Base-by-base conservation (phyloP, 2,113 vertebrate genomes). In the Chaenogobius annularis region DNA sequence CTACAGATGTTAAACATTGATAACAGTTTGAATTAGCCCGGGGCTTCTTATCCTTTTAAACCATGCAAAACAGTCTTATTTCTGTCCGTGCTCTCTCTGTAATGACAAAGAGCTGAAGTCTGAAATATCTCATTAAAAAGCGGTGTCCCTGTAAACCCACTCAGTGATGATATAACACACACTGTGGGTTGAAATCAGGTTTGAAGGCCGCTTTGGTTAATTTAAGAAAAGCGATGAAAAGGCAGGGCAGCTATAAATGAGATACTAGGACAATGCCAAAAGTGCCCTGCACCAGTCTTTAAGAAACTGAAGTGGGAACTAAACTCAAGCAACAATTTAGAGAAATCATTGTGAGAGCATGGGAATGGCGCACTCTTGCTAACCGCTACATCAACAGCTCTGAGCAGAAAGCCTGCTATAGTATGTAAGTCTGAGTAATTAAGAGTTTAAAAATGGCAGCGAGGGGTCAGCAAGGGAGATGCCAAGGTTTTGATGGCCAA, bases 261-360 rank as follows among this genome's bases (percentile, higher is more conserved):
- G 83, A 89, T 81, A 84, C 64, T 88, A 82, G 85, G 74, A 70
- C 85, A 87, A 64, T 61, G 81, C 66, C 79, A 61, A 72, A 77
- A 78, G 70, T 37, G 68, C 64, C 72, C 59, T 75, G 47, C 4
- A 40, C 80, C 74, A 67, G 70, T 69, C 68, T 72, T 67, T 61
- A 75, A 75, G 70, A 78, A 74, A 46, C 58, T 75, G 67, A 46
- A 47, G 69, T 52, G 48, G 54, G 64, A 72, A 72, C 37, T 19
- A 61, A 23, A 54, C 8, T 20, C 40, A 48, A 61, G 20, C 19
- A 14, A n/a, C 46, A 54, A 40, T 5, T 22, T 52, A 2, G 19
- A 48, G 37, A n/a, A 54, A 0, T 54, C n/a, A n/a, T 44, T 22
- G 40, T 31, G 19, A 62, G 69, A 47, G 70, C 35, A 61, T 31